These are phyloP conservation scores for Andricus grossulariae DNA, from an alignment of 1,140 invertebrate genomes.

Conservation along the genomic window DNA sequence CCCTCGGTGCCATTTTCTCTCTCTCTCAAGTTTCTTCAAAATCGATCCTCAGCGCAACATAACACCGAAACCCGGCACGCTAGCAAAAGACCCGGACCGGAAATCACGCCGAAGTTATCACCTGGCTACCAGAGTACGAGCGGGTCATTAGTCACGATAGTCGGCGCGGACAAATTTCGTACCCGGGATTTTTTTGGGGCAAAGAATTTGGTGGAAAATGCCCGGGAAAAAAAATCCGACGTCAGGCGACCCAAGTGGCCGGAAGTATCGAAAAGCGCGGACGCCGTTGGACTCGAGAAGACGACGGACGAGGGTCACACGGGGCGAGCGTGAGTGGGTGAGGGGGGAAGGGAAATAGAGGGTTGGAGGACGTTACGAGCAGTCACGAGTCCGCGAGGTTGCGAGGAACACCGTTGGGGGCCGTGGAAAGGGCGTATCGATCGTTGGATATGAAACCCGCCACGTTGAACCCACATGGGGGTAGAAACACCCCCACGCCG, in stretches of 20 bases:
- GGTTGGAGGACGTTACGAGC: conserved; percentile 34
- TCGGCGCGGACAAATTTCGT: too few species aligned
- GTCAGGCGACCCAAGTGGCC: conserved; percentile 11
- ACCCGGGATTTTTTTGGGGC: too few species aligned
- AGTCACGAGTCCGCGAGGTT: conserved; percentile 37
- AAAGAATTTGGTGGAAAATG: not conserved
- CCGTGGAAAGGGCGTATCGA: conserved; percentile 54
- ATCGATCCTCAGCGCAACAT: not conserved
- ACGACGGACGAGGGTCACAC: conserved; percentile 12
- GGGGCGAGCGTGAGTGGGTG: conserved; percentile 1
- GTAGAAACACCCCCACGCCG: not conserved
- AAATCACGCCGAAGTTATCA: not conserved
- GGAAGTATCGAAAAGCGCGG: conserved; percentile 50
- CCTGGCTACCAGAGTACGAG: conserved; percentile 29
- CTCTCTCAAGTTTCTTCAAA: not conserved
- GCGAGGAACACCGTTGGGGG: conserved; percentile 45
- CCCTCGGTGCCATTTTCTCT: not conserved
- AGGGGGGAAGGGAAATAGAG: conserved; percentile 18
- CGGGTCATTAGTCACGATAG: too few species aligned
- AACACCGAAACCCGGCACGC: conserved; percentile 39
- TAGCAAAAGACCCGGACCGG: conserved; percentile 33
- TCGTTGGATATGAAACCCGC: conserved; percentile 37
- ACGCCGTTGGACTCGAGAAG: conserved; percentile 57
- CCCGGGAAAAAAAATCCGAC: not conserved
- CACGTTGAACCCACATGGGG: conserved; percentile 7